Evolutionary conservation across 2,797 vertebrate genomes (phyloP).

Genomic region (Graptemys geographica): DNA sequence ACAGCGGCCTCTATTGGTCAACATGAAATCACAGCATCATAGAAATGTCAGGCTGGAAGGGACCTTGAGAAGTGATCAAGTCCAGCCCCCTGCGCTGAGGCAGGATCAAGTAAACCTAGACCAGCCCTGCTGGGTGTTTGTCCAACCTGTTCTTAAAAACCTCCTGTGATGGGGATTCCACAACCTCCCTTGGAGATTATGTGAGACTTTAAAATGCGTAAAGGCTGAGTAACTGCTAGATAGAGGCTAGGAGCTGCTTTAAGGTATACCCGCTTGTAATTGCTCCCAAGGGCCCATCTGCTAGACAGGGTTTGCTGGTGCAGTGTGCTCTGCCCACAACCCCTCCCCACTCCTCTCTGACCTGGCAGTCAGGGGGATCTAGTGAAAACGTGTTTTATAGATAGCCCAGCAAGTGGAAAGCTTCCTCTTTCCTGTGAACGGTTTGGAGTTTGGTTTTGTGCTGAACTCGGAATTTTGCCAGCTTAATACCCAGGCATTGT

Average conservation of each 20-base stretch:
- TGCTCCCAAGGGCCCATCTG: neutral
- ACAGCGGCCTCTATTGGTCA: neutral
- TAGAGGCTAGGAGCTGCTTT: neutral
- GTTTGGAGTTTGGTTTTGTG: neutral
- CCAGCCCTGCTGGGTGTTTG: too few species aligned
- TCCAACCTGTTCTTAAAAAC: too few species aligned
- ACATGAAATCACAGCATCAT: neutral
- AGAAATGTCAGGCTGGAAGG: neutral
- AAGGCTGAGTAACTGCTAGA: neutral
- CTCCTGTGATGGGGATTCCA: too few species aligned
- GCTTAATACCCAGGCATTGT: neutral
- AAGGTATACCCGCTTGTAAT: neutral
- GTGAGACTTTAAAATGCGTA: neutral
- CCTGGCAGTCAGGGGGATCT: neutral
- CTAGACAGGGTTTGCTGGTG: neutral
- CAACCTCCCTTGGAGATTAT: too few species aligned
- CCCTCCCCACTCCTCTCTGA: neutral
- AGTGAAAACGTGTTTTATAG: neutral
- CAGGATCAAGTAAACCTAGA: too few species aligned
- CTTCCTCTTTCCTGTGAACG: neutral
- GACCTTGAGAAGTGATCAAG: too few species aligned
- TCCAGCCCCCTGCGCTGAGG: too few species aligned
- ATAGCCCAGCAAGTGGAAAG: neutral
- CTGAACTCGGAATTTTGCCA: neutral
- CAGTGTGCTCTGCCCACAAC: fast-evolving